Conservation (phyloP, 2,888 invertebrate genomes). For the Oxyteleia sp. region DNA sequence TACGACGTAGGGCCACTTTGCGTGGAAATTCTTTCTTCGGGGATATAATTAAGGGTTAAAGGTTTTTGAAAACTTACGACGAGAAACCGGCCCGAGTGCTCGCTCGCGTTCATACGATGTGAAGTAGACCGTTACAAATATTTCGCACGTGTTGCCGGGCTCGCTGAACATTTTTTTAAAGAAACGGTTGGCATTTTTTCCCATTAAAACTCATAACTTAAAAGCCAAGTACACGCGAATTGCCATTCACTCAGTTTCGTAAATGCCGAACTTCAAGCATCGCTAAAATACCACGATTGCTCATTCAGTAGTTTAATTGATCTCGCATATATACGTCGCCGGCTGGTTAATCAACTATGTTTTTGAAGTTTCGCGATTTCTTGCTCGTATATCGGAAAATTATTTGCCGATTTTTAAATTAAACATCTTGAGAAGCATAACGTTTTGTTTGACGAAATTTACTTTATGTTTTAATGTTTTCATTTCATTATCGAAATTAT, state of each 20-base stretch:
- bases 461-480: too few relatives aligned
- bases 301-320: conserved; percentile 28
- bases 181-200: conserved; percentile 61
- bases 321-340: too few relatives aligned
- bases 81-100: conserved; percentile 38
- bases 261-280: conserved; percentile 40
- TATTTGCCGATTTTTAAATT: too few relatives aligned
- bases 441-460: too few relatives aligned
- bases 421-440: too few relatives aligned
- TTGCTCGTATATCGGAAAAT: too few relatives aligned
- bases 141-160: conserved; percentile 62
- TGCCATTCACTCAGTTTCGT: conserved; percentile 72
- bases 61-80: conserved; percentile 34
- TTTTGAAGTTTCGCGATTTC: too few relatives aligned
- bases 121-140: conserved; percentile 70
- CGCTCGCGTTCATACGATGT: conserved; percentile 30
- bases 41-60: conserved; percentile 51
- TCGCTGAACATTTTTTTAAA: conserved; percentile 60
- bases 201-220: conserved; percentile 77
- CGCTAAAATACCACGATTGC: conserved; percentile 27
- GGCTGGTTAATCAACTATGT: too few relatives aligned
- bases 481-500: too few relatives aligned
- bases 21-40: conserved; percentile 41
- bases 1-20: too few relatives aligned
- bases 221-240: conserved; percentile 80